These are phyloP conservation scores for Frieseomelitta varia DNA, from an alignment of 1,140 invertebrate genomes.

Conservation along the genomic window DNA sequence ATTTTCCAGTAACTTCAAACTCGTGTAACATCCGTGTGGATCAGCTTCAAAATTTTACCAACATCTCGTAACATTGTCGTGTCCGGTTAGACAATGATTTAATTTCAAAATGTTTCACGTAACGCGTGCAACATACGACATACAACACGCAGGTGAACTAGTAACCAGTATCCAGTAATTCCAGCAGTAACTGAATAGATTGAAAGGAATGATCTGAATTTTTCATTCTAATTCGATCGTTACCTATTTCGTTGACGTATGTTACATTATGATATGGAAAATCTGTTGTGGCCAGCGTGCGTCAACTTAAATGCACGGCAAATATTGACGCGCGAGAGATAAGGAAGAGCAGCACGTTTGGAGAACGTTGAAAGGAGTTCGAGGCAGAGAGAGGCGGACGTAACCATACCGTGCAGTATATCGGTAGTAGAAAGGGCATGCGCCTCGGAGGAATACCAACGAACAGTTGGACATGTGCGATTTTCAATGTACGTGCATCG, in stretches of 20 bases:
- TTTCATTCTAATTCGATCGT: not conserved
- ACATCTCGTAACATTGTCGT: not conserved
- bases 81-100: not conserved
- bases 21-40: too few relatives aligned
- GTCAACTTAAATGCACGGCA: slow-evolving; percentile 6
- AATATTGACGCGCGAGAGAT: slow-evolving; percentile 30
- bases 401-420: too few relatives aligned
- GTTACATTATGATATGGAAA: not conserved
- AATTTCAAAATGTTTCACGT: not conserved
- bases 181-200: not conserved
- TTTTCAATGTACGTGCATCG: slow-evolving; percentile 14
- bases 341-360: slow-evolving; percentile 18
- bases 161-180: not conserved
- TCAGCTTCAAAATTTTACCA: too few relatives aligned
- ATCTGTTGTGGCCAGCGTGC: not conserved
- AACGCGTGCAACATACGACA: not conserved
- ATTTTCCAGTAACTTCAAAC: too few relatives aligned
- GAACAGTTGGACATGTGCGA: slow-evolving; percentile 2
- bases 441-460: not conserved
- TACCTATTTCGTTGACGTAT: not conserved
- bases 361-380: slow-evolving; percentile 6
- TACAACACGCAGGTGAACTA: not conserved
- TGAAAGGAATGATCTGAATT: not conserved
- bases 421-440: not conserved
- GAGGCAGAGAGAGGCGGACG: not conserved